A percentile compares a stretch with the other conserved stretches of the same genome.
Evolutionary conservation across 1,140 invertebrate genomes (phyloP).

Genomic region (Antheraea pernyi): DNA sequence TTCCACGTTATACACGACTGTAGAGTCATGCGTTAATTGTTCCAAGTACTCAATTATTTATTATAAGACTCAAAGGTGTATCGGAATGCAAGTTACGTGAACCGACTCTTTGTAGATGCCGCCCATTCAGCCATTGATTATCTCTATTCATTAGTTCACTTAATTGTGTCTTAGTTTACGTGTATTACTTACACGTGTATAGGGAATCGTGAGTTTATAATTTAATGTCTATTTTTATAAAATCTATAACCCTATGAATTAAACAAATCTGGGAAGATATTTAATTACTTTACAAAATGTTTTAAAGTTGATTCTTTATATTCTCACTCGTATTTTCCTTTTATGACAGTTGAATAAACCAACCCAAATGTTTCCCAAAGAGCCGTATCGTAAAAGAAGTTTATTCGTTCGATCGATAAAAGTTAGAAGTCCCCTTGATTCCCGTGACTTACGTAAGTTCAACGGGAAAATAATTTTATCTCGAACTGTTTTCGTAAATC

Average conservation of each 20-base stretch:
- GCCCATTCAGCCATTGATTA: conserved; percentile 38
- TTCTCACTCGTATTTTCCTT: not conserved
- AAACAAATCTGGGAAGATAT: too few relatives aligned
- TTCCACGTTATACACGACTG: not conserved
- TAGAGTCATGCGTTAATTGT: conserved; percentile 54
- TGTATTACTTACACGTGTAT: not conserved
- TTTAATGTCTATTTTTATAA: not conserved
- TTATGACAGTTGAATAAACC: not conserved
- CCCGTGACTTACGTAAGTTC: not conserved
- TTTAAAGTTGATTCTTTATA: too few relatives aligned
- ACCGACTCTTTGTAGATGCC: conserved; percentile 44
- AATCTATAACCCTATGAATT: too few relatives aligned
- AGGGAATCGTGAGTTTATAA: not conserved
- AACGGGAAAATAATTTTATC: conserved; percentile 34
- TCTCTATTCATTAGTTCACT: conserved; percentile 35
- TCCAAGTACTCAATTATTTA: conserved; percentile 37
- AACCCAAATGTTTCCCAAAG: not conserved
- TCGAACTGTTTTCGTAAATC: conserved; percentile 37
- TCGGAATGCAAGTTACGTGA: conserved; percentile 46
- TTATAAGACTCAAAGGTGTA: conserved; percentile 38
- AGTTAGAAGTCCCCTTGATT: not conserved
- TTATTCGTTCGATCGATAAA: not conserved
- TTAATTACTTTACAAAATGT: too few relatives aligned
- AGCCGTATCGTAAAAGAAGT: not conserved
- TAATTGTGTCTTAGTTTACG: conserved; percentile 19